Base-by-base conservation (phyloP, 2,113 vertebrate genomes). In the Steatornis caripensis region DNA sequence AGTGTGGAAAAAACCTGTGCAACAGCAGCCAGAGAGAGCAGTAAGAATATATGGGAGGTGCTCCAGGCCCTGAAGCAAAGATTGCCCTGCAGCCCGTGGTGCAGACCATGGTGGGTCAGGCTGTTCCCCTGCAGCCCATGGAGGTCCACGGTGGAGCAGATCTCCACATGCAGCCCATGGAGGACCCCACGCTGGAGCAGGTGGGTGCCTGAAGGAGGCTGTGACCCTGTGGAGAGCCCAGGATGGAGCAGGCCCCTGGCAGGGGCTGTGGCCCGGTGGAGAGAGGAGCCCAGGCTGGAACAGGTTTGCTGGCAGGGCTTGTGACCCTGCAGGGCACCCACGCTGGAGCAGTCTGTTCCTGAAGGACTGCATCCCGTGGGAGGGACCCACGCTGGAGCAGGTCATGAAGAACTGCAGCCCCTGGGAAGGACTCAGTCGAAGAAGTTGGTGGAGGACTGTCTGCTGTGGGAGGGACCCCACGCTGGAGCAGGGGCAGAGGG, bases 121-220 rank as follows among this genome's bases (percentile, higher is more conserved):
- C 26, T 37, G 22, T 17, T 1, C 36, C 22, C 26, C 18, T 57
- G 36, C 22, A 57, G 53, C 57, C 48, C 41, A 11, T 22, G 24
- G 24, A 9, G 5, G 16, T 10, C 4, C 2, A 69, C 1, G 2
- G 29, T 19, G 10, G n/a, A 55, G 48, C 29, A 70, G 34, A 39
- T 12, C 23, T 3, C 46, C 54, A 61, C 37, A 17, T 61, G 54
- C 27, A 61, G 37, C 20, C 26, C 16, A 0, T 20, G 65, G 22
- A 58, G 29, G 23, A 34, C 14, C 27, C 21, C 17, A 41, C 1
- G 0, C 10, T 0, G 0, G 26, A 24, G 32, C 24, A 66, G 39
- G 32, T 27, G 26, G 77, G 30, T 54, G 30, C 20, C 12, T 1
- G 1, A 53, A 72, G 48, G 34, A 46, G 12, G 12, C 8, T n/a